Base-by-base conservation (phyloP, 2,797 vertebrate species). In the Myoxocephalus aenaeus region DNA sequence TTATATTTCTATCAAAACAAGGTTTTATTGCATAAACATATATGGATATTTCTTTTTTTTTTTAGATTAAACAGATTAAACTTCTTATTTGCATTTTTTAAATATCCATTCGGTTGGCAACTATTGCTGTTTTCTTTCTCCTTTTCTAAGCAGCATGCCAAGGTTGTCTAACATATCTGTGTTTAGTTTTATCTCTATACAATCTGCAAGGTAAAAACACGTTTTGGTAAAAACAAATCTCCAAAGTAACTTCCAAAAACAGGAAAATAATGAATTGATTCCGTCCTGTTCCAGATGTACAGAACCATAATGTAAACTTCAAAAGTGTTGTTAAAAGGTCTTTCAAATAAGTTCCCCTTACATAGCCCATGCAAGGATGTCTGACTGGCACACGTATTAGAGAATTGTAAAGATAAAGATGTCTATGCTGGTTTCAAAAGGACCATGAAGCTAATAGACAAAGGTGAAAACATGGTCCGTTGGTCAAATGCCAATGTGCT, bases 11-110 rank as follows among this genome's bases (percentile, higher is more conserved):
- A 94, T 93, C 93, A 95, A 95, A 93, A 79, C 93, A 96, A 97
- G 77, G 68, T 95, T 97, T 97, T 97, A 97, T 97, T 97, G 97
- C 96, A 97, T 97, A 97, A 98, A 97, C 97, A 97, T 96, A 96
- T 96, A 96, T 95, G 92, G 95, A 95, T 97, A 95, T 32, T 32
- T 32, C 90, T 93, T 95, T 93, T 95, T 65, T 95, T 65, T 87
- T 80, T 86, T 95, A 93, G 83, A 90, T 87, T 89, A 85, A 96
- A 97, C 96, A 97, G 95, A 95, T 95, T 95, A 93, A 86, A 95
- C 95, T 96, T 96, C 93, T 96, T 96, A 96, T 95, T 95, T 95
- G 94, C 93, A 93, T 94, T 92, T 92, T 92, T 90, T 91, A 85
- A 88, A 92, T 91, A 92, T 85, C 90, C 90, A 85, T 91, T 94